Evolutionary conservation across 1,140 invertebrate species (phyloP).

Genomic region (Drosophila ironensis): DNA sequence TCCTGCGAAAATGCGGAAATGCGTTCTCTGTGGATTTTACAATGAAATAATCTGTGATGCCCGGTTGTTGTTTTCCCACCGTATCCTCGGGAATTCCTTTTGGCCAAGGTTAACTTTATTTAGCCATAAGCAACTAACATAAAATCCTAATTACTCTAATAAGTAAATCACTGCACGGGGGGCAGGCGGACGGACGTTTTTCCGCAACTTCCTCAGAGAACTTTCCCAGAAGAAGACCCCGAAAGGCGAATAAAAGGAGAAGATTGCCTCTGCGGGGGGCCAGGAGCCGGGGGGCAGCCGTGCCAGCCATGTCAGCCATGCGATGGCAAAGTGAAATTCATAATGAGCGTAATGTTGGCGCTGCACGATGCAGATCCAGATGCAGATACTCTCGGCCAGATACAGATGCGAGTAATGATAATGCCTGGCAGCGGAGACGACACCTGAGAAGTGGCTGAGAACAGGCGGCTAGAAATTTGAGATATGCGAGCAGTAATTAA

Average conservation of each 20-base stretch:
- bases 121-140: conserved; percentile 4
- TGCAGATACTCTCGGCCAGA: background rate
- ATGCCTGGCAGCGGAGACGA: conserved; percentile 36
- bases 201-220: conserved; percentile 47
- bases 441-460: conserved; percentile 37
- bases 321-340: conserved; percentile 57
- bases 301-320: too few relatives aligned
- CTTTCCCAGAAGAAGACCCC: conserved; percentile 43
- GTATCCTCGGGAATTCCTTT: background rate
- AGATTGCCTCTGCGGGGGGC: conserved; percentile 13
- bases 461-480: conserved; percentile 62
- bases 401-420: conserved; percentile 52
- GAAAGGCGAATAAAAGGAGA: background rate
- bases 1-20: too few relatives aligned
- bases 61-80: too few relatives aligned
- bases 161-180: conserved; percentile 1
- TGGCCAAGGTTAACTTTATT: conserved; percentile 6
- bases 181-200: too few relatives aligned
- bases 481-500: conserved; percentile 75
- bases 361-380: conserved; percentile 42
- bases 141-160: conserved; percentile 23
- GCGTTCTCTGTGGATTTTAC: too few relatives aligned
- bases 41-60: too few relatives aligned
- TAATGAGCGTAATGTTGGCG: conserved; percentile 71
- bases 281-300: background rate